A percentile compares a stretch with the other conserved stretches of the same genome.
Evolutionary conservation across 2,797 vertebrate species (phyloP).

Genomic region (Dryobates pubescens): DNA sequence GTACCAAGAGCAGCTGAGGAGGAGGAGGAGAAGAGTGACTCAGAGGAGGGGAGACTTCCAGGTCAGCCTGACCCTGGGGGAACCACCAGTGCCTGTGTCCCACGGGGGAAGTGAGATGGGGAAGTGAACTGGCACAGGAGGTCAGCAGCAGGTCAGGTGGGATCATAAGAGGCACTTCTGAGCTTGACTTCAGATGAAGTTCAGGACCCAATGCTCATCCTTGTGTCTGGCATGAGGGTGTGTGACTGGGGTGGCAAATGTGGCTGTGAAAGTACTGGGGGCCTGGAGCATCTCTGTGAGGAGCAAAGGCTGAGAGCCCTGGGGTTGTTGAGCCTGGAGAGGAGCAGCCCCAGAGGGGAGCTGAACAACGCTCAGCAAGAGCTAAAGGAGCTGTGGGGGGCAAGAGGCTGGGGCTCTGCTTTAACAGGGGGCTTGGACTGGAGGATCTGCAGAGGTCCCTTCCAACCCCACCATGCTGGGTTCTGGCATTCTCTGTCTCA

Average conservation of each 20-base stretch:
- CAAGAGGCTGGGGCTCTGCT: no score
- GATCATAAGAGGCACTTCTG: neutral
- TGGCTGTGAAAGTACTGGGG: no score
- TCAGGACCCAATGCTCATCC: rapidly evolving
- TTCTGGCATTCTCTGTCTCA: neutral
- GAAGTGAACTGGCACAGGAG: neutral
- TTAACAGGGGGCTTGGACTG: no score
- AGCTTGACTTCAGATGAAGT: neutral
- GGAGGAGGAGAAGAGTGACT: constrained; percentile 21
- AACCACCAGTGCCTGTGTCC: neutral
- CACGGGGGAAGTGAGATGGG: neutral
- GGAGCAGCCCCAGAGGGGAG: no score
- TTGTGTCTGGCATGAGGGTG: neutral
- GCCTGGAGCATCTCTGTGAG: no score
- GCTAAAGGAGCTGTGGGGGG: no score
- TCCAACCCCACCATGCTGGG: no score
- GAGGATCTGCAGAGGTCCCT: no score
- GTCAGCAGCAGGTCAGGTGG: neutral
- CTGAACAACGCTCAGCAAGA: no score
- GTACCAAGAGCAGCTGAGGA: neutral
- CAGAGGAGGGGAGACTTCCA: constrained; percentile 4
- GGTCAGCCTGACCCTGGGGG: neutral
- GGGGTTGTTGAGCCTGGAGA: no score
- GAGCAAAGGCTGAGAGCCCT: no score
- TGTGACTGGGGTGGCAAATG: rapidly evolving